Base-by-base conservation (phyloP, 1,140 invertebrate genomes). In the Panagrolaimus sp. region DNA sequence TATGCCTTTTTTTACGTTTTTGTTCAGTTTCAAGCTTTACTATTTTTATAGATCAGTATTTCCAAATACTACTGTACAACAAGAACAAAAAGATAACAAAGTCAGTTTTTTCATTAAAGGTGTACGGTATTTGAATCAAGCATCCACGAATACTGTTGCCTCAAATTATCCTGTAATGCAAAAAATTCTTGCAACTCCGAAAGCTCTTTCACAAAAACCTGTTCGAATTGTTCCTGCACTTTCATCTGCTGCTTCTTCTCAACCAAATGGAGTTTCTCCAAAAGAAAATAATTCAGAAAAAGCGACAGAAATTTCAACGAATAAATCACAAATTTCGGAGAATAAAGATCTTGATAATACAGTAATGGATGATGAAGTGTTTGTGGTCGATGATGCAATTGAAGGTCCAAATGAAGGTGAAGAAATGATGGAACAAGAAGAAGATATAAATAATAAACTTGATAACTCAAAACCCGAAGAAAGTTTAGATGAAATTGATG, bases 151-250 rank as follows among this genome's bases (percentile, higher is more conserved):
- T 21, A 69, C 67, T 28, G 17, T 69, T 10, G 68, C 68, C 9
- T 8, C 68, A 0, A 32, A 64, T 15, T 47, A 69, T 48, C 68
- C 68, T 24, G 14, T 69, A 7, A 69, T 69, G 68, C 68, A 69
- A 32, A 43, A 69, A 38, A 69, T 69, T 6, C 58, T 69, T 15
- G 21, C 47, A 15, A 48, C 47, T 24, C 47, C 15, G 10, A 58
- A 58, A 58, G 15, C 10, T n/a, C 10, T 17, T 14, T 26, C n/a
- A 21, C 32, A 38, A 38, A 38, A n/a, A n/a, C n/a, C 32, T 38
- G 32, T 38, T 38, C 32, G 32, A 38, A 38, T 38, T 38, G 32
- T 38, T 38, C 32, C 32, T 2, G n/a, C n/a, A n/a, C n/a, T n/a
- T n/a, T 10, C 45, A 9, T 10, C 45, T 7, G 52, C 17, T 21